These are phyloP conservation scores for Habrosyne pyritoides DNA, from an alignment of 2,888 invertebrate species.

Conservation along the genomic window DNA sequence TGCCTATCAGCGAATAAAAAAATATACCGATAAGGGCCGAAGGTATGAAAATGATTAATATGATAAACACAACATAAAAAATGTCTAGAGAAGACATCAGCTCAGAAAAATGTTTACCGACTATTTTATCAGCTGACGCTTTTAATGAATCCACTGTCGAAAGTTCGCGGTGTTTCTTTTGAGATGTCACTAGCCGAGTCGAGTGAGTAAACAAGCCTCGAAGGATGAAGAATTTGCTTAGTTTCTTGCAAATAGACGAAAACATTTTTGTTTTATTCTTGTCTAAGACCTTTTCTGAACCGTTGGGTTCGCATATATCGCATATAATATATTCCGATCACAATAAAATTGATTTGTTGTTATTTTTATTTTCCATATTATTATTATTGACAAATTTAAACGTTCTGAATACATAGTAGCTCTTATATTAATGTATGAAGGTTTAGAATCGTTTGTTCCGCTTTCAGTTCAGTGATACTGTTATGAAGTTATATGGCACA, in stretches of 20 bases:
- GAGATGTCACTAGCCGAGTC: conserved; percentile 11
- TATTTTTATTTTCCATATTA: conserved; percentile 25
- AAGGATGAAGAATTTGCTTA: conserved; percentile 55
- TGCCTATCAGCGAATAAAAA: no score
- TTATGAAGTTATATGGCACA: background rate
- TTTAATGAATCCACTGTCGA: no score
- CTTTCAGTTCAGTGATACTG: conserved; percentile 13
- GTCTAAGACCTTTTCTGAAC: conserved; percentile 46
- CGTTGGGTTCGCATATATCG: conserved; percentile 48
- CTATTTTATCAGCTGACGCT: no score
- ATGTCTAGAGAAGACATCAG: no score
- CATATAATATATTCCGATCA: conserved; percentile 37
- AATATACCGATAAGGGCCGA: no score
- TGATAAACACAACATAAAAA: no score
- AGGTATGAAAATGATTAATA: no score
- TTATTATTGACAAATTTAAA: conserved; percentile 18
- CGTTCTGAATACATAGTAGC: background rate
- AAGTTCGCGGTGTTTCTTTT: no score
- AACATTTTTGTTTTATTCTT: conserved; percentile 60
- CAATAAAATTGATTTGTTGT: conserved; percentile 48
- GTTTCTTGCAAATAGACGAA: conserved; percentile 58
- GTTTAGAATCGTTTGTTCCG: background rate
- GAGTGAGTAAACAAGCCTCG: conserved; percentile 41
- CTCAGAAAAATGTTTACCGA: no score
- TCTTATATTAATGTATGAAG: background rate